Evolutionary conservation across 2,888 invertebrate genomes (phyloP).

Genomic region (Eupithecia pulchellata): DNA sequence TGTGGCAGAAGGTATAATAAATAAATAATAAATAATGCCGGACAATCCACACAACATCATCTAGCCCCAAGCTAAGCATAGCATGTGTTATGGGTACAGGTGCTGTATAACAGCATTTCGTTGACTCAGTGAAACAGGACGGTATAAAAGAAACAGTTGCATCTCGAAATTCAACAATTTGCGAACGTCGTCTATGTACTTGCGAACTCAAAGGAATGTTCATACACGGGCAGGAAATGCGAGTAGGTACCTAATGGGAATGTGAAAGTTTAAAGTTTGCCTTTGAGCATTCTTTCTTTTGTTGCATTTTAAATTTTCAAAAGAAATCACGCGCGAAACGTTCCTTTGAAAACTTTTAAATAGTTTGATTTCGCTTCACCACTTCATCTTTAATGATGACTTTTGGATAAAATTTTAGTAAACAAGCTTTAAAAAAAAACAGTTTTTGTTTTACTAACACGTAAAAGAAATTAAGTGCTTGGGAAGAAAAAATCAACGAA

Average conservation of each 20-base stretch:
- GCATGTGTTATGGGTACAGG: too few species aligned
- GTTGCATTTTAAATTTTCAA: neutral
- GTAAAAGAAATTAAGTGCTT: too few species aligned
- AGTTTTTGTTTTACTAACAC: too few species aligned
- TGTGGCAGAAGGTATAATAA: too few species aligned
- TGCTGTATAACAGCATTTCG: too few species aligned
- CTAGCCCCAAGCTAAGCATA: too few species aligned
- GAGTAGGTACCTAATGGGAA: neutral
- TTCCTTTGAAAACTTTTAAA: neutral
- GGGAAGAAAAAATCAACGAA: too few species aligned
- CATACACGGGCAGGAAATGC: neutral
- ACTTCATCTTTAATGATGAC: too few species aligned
- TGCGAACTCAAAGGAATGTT: conserved; percentile 11
- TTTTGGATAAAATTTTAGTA: too few species aligned
- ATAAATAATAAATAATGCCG: too few species aligned
- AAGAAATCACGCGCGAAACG: neutral
- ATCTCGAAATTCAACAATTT: conserved; percentile 6
- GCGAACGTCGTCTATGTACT: neutral
- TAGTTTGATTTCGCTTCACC: neutral
- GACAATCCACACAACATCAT: too few species aligned
- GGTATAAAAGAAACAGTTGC: neutral
- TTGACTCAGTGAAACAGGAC: too few species aligned
- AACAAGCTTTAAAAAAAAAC: neutral
- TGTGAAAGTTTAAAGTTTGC: neutral
- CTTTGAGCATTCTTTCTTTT: conserved; percentile 7